Evolutionary conservation across 2,888 invertebrate genomes (phyloP).

Genomic region (Chaetoderma sp.): DNA sequence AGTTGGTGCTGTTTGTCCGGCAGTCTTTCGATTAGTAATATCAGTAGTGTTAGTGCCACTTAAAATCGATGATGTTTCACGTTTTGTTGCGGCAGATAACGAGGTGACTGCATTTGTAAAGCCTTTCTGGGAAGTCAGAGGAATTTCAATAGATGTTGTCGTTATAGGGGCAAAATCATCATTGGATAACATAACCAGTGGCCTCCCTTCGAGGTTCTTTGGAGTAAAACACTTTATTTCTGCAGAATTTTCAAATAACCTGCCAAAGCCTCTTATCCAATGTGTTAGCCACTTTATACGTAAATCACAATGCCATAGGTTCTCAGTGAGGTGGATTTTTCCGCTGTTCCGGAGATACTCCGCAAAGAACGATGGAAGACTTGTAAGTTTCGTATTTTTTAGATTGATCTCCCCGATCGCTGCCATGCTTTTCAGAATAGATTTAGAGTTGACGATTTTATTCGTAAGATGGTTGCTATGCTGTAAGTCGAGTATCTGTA

Average conservation of each 20-base stretch:
- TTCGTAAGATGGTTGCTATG: slow-evolving; percentile 43
- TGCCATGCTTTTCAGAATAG: slow-evolving; percentile 32
- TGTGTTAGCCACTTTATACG: slow-evolving; percentile 82
- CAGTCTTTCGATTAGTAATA: too few relatives aligned
- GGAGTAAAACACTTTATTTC: slow-evolving; percentile 41
- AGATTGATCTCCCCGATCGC: slow-evolving; percentile 42
- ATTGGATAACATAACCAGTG: slow-evolving; percentile 3
- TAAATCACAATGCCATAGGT: slow-evolving; percentile 86
- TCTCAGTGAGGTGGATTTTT: slow-evolving; percentile 77
- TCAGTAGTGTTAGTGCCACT: too few relatives aligned
- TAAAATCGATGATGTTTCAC: too few relatives aligned
- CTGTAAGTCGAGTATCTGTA: slow-evolving; percentile 40
- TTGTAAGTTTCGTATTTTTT: slow-evolving; percentile 41
- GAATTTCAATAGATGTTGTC: not conserved
- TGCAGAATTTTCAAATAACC: slow-evolving; percentile 34
- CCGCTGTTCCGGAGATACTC: slow-evolving; percentile 35
- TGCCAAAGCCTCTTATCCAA: slow-evolving; percentile 40
- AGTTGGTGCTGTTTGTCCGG: too few relatives aligned
- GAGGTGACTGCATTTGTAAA: too few relatives aligned
- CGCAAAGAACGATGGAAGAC: slow-evolving; percentile 35
- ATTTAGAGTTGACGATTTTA: slow-evolving; percentile 35
- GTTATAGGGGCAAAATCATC: slow-evolving; percentile 15
- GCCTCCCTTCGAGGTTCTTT: slow-evolving; percentile 30
- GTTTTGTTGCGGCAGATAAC: too few relatives aligned
- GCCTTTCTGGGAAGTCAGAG: too few relatives aligned